These are phyloP conservation scores for Acomys russatus DNA, from an alignment of 2,797 vertebrate species.

Conservation along the genomic window DNA sequence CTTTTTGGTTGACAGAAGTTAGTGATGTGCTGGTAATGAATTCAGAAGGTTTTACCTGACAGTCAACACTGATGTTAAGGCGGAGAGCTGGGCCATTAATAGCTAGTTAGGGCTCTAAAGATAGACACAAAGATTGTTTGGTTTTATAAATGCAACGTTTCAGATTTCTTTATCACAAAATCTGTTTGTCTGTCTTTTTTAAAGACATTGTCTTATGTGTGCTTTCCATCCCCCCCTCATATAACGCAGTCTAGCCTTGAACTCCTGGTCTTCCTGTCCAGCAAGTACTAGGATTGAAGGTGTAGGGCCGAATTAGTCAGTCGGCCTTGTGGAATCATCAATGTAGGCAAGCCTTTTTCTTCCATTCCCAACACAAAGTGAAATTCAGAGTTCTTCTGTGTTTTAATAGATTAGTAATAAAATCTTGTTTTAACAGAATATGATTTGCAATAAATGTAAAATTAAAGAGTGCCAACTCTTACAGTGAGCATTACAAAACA, in stretches of 20 bases:
- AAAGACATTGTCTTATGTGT: neutral
- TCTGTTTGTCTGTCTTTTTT: neutral
- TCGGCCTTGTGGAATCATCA: neutral
- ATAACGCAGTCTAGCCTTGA: neutral
- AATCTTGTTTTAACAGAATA: slow-evolving; percentile 7
- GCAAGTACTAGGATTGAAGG: neutral
- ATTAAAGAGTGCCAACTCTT: neutral
- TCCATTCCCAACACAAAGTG: neutral
- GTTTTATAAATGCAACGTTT: neutral
- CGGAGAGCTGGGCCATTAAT: neutral
- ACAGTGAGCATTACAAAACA: neutral
- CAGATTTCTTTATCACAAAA: neutral
- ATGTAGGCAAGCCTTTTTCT: neutral
- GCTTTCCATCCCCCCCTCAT: neutral
- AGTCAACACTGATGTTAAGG: neutral
- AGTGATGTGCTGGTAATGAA: neutral
- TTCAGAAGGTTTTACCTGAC: neutral
- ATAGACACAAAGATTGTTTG: neutral
- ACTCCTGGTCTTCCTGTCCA: neutral
- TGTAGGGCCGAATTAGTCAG: neutral
- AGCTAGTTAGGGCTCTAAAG: neutral
- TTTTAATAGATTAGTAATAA: slow-evolving; percentile 34
- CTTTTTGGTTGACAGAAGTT: neutral
- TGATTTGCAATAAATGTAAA: neutral
- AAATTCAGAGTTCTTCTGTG: neutral